Evolutionary conservation across 1,140 invertebrate genomes (phyloP).

Genomic region (Chelonus insularis): DNA sequence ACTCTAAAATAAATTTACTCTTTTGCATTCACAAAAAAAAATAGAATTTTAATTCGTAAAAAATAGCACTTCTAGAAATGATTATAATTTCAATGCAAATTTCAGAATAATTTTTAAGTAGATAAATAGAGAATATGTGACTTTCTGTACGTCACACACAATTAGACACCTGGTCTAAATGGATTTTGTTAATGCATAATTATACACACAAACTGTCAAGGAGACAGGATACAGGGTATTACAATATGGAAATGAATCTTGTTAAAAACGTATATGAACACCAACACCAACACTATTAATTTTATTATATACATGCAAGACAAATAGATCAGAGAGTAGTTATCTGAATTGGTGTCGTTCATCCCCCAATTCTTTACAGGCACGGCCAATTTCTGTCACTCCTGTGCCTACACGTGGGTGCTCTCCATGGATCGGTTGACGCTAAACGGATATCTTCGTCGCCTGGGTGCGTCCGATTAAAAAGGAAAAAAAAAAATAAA

Average conservation of each 20-base stretch:
- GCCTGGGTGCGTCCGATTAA: conserved; percentile 31
- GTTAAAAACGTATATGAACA: conserved; percentile 29
- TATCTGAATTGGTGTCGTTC: not conserved
- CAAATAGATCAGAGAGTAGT: not conserved
- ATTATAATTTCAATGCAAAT: too few relatives aligned
- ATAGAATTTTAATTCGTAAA: too few relatives aligned
- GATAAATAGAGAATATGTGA: conserved; percentile 11
- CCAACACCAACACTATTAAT: conserved; percentile 29
- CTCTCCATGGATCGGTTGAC: conserved; percentile 31
- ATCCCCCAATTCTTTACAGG: conserved; percentile 33
- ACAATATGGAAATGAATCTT: conserved; percentile 59
- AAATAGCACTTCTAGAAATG: too few relatives aligned
- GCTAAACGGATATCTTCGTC: conserved; percentile 32
- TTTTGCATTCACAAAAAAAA: too few relatives aligned
- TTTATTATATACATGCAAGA: not conserved
- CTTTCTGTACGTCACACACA: conserved; percentile 54
- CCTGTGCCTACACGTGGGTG: conserved; percentile 9
- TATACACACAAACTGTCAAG: conserved; percentile 35
- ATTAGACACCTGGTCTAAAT: conserved; percentile 61
- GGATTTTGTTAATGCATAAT: conserved; percentile 58
- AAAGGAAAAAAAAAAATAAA: conserved; percentile 23
- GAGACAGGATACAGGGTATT: conserved; percentile 58
- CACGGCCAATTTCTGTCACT: conserved; percentile 54
- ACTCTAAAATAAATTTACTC: too few relatives aligned
- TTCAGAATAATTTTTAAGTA: not conserved